Base-by-base conservation (phyloP, 2,113 vertebrate genomes). In the Upupa epops region DNA sequence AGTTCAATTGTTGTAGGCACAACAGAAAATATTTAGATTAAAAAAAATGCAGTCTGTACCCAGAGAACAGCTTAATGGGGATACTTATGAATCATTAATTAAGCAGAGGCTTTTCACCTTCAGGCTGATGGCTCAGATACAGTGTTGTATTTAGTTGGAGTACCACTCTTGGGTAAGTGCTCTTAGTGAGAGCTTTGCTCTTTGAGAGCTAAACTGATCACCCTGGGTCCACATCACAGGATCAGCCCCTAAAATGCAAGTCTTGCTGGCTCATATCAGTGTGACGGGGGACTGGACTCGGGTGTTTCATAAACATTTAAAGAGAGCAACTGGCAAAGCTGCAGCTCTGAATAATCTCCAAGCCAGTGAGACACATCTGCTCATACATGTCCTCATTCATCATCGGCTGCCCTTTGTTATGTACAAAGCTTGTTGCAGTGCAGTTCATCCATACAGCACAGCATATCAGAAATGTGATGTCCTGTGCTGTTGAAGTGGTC, bases 41-140 rank as follows among this genome's bases (percentile, higher is more conserved):
- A 95, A 94, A 90, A 3, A 66, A 60, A 16, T 36, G 26, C 20
- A 0, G 22, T 85, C 42, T 89, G 16, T 65, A 52, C 51, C 12
- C 73, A 59, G 76, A 61, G 75, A 92, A 32, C 55, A 73, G 42
- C 74, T 79, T 93, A 89, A 86, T 95, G 89, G 94, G 66, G 40
- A 73, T 90, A 37, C 66, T 94, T 90, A 79, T 78, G 81, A 92
- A 70, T 89, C 59, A 82, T 90, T 93, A 87, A 93, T 93, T 92
- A 90, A 79, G 59, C 34, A 77, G 84, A 79, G 42, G 63, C 70
- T 86, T 86, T 95, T 94, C 88, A 82, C 77, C 77, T 92, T 84
- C 90, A 94, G 86, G 80, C 78, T 72, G 63, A 49, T 87, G 89
- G 78, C 75, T 88, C 29, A 32, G 37, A 73, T 54, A n/a, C 13